Percentiles rank a stretch among this genome's conserved stretches.
Conservation (phyloP, 1,140 invertebrate species). For the Battus philenor region DNA sequence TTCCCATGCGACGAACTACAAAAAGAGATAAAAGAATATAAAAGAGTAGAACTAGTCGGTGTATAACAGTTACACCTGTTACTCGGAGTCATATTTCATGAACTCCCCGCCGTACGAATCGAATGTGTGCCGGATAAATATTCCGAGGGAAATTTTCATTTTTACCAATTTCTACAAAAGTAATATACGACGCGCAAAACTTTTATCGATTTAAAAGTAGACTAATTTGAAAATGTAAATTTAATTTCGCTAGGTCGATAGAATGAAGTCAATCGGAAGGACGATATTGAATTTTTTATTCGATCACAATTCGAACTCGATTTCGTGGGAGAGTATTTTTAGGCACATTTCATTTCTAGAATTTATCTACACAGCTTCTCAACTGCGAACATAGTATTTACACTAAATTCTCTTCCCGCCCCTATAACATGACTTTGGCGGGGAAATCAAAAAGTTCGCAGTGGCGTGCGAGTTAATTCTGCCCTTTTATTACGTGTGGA, state of each 20-base stretch:
- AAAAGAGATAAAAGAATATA: constrained; percentile 21
- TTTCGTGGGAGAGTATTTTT: no score
- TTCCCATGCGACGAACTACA: constrained; percentile 3
- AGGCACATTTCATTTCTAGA: no score
- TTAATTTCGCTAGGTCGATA: neutral
- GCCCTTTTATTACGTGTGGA: no score
- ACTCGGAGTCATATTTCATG: constrained; percentile 25
- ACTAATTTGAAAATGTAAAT: neutral
- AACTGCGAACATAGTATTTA: no score
- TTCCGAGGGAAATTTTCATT: constrained; percentile 24
- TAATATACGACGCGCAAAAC: neutral
- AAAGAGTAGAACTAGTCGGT: constrained; percentile 22
- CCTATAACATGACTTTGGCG: no score
- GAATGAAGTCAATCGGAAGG: no score
- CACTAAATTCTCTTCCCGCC: no score
- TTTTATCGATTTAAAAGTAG: neutral
- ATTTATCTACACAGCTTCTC: no score
- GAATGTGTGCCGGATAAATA: constrained; percentile 22
- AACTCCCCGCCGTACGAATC: constrained; percentile 11
- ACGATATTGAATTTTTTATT: no score
- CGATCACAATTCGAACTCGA: no score
- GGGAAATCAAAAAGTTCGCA: no score
- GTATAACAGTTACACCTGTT: constrained; percentile 33
- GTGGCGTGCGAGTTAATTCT: no score
- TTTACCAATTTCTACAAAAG: constrained; percentile 18